Evolutionary conservation across 1,140 invertebrate genomes (phyloP).

Genomic region (Lethrus apterus): DNA sequence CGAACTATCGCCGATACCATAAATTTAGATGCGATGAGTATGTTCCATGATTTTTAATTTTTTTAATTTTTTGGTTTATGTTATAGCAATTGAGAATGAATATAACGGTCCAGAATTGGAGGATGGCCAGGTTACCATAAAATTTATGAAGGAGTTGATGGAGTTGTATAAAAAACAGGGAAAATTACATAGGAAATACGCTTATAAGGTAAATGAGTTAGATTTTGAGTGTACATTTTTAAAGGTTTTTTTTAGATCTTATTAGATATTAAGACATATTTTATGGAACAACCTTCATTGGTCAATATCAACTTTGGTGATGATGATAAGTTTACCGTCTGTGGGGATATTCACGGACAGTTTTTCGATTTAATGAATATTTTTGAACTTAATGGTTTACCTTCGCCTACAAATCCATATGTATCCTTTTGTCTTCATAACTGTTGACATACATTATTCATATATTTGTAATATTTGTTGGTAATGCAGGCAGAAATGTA

Average conservation of each 20-base stretch:
- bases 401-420: conserved; percentile 93
- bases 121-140: conserved; percentile 77
- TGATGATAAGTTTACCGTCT: conserved; percentile 93
- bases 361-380: conserved; percentile 98
- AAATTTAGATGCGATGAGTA: conserved; percentile 86
- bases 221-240: neutral
- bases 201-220: conserved; percentile 74
- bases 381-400: conserved; percentile 93
- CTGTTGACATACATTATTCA: neutral
- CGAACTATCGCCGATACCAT: conserved; percentile 80
- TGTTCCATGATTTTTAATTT: conserved; percentile 36
- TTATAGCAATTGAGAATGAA: conserved; percentile 84
- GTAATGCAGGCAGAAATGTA: conserved; percentile 56
- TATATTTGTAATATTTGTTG: neutral
- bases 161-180: conserved; percentile 87
- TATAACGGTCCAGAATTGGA: conserved; percentile 89
- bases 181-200: conserved; percentile 93
- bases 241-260: conserved; percentile 65
- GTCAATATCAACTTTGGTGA: conserved; percentile 84
- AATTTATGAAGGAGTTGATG: conserved; percentile 82
- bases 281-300: conserved; percentile 78
- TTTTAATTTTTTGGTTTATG: neutral
- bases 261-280: conserved; percentile 79
- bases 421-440: conserved; percentile 51
- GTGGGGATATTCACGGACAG: conserved; percentile 99